phyloP scores from a whole-genome alignment of 2,113 vertebrate genomes.

The Oreotrochilus melanogaster region DNA sequence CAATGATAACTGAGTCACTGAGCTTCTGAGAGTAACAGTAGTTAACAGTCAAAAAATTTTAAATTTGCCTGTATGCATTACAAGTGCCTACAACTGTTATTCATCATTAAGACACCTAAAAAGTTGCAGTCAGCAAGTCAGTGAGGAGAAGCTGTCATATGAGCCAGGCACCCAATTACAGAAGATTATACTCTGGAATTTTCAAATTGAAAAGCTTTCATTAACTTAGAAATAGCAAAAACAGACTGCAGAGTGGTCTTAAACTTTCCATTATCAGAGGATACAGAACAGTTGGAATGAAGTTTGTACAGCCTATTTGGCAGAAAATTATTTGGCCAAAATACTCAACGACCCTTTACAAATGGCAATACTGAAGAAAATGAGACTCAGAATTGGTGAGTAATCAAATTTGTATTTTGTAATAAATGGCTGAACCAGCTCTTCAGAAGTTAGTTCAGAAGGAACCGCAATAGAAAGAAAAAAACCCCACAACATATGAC shows the following conservation, averaged over 20 bases:
- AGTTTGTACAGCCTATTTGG: background rate
- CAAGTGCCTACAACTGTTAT: background rate
- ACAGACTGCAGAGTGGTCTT: background rate
- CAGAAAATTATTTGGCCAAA: background rate
- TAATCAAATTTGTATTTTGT: background rate
- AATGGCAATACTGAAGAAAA: background rate
- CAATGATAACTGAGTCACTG: background rate
- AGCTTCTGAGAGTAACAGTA: background rate
- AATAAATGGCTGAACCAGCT: background rate
- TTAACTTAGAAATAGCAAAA: background rate
- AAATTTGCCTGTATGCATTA: background rate
- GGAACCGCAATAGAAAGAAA: background rate
- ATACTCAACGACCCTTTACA: background rate
- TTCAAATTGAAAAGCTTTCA: background rate
- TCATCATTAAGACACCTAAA: background rate
- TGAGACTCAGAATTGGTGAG: background rate
- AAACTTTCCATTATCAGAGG: background rate
- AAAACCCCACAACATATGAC: background rate
- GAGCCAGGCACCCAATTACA: background rate
- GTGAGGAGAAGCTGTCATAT: background rate
- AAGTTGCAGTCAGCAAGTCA: background rate
- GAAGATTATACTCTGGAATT: background rate
- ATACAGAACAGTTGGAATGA: background rate
- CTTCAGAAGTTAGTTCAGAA: background rate
- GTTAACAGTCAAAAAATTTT: background rate